These are phyloP conservation scores for Myotis brandtii DNA, from an alignment of 2,113 vertebrate genomes.

Conservation along the genomic window DNA sequence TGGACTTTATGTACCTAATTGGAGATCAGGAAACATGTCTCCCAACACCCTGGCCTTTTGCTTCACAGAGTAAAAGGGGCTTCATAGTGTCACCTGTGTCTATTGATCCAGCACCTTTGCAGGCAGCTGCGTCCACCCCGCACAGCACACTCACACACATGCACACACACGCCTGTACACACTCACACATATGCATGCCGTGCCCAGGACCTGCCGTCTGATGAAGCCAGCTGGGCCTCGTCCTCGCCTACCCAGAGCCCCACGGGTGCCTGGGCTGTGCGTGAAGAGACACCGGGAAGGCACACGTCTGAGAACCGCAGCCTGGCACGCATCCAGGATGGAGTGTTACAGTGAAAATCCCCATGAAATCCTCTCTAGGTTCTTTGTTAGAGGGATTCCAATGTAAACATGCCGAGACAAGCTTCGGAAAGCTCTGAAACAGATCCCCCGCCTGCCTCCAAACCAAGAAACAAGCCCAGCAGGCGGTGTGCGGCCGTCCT, in stretches of 20 bases:
- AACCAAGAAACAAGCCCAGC: background rate
- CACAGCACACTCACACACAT: background rate
- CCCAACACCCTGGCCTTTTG: background rate
- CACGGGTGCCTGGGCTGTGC: background rate
- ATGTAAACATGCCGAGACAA: background rate
- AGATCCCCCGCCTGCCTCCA: background rate
- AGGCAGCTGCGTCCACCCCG: background rate
- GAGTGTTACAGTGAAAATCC: background rate
- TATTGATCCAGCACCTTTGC: background rate
- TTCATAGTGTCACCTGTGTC: background rate
- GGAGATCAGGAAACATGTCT: background rate
- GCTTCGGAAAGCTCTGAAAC: background rate
- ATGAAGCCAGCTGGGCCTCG: background rate
- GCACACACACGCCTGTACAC: background rate
- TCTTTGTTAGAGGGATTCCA: background rate
- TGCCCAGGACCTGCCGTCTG: background rate
- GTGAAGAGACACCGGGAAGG: background rate
- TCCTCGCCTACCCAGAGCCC: background rate
- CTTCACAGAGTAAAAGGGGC: background rate
- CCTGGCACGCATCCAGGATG: background rate
- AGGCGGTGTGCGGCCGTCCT: background rate
- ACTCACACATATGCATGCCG: background rate
- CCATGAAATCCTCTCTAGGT: background rate
- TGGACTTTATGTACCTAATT: background rate
- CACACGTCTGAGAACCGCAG: background rate